These are phyloP conservation scores for Sinotaia quadrata DNA, from an alignment of 2,888 invertebrate genomes.

Conservation along the genomic window DNA sequence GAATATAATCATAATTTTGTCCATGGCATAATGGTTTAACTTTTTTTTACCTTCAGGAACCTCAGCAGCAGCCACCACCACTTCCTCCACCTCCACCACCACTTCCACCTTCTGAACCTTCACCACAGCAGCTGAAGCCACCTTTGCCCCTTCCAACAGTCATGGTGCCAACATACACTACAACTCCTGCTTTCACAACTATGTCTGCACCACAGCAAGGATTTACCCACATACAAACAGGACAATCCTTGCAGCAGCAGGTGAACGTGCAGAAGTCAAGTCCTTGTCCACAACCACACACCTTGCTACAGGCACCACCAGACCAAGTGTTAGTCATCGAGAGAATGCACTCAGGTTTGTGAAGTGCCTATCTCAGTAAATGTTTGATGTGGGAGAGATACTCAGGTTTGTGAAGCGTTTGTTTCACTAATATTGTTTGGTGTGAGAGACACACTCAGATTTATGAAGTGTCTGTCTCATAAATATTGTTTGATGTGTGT, in stretches of 20 bases:
- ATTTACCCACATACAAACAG: too few species aligned
- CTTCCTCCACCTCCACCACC: constrained; percentile 21
- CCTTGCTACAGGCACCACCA: constrained; percentile 85
- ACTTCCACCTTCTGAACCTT: neutral
- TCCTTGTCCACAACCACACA: constrained; percentile 74
- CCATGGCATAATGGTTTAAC: too few species aligned
- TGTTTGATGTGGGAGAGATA: too few species aligned
- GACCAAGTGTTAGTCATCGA: constrained; percentile 85
- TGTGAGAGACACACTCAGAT: too few species aligned
- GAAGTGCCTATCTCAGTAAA: neutral
- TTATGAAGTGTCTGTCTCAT: too few species aligned
- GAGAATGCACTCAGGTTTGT: constrained; percentile 84
- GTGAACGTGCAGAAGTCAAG: constrained; percentile 38
- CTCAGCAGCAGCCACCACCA: constrained; percentile 8
- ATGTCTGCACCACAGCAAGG: neutral
- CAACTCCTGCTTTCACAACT: neutral
- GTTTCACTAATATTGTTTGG: neutral
- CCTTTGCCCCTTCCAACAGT: neutral
- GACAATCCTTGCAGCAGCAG: constrained; percentile 17
- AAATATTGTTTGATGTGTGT: too few species aligned
- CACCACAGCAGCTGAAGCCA: constrained; percentile 20
- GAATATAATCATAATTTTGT: too few species aligned
- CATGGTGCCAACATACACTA: neutral
- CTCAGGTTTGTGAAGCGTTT: too few species aligned
- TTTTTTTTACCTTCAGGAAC: constrained; percentile 2